Conservation (phyloP, 2,888 invertebrate genomes). For the Deladenus siricidicola region DNA sequence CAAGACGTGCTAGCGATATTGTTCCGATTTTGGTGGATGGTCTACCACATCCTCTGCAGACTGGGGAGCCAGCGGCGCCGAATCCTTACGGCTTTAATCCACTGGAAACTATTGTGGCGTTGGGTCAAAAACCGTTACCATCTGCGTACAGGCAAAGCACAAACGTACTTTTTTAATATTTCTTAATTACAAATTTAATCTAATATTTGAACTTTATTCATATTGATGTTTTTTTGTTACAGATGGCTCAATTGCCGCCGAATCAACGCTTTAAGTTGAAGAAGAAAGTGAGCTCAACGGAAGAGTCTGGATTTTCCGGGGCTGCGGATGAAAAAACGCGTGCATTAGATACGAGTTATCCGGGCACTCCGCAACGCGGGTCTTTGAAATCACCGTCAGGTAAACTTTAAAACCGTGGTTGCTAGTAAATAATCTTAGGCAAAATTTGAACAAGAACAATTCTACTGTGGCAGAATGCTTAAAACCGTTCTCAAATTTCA, state of each 20-base stretch:
- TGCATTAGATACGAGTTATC: no score
- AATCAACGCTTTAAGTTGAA: neutral
- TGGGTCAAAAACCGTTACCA: conserved; percentile 22
- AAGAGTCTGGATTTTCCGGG: no score
- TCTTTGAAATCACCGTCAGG: no score
- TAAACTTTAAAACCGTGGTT: no score
- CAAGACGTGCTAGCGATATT: neutral
- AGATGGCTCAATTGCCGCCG: conserved; percentile 14
- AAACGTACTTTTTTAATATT: conserved; percentile 14
- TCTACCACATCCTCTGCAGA: conserved; percentile 11
- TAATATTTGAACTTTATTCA: no score
- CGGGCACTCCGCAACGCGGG: no score
- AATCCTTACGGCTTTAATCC: conserved; percentile 12
- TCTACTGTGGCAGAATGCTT: no score
- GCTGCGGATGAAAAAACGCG: no score
- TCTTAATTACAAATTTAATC: neutral
- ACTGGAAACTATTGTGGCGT: conserved; percentile 11
- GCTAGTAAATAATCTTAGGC: no score
- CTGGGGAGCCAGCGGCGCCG: neutral
- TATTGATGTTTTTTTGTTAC: neutral
- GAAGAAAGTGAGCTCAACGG: neutral
- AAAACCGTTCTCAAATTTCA: no score
- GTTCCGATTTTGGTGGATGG: conserved; percentile 15
- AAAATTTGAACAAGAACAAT: no score
- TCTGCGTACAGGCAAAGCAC: conserved; percentile 15